A percentile compares a stretch with the other conserved stretches of the same genome.
phyloP scores from a whole-genome alignment of 2,888 invertebrate species.

The Stomorhina lunata region DNA sequence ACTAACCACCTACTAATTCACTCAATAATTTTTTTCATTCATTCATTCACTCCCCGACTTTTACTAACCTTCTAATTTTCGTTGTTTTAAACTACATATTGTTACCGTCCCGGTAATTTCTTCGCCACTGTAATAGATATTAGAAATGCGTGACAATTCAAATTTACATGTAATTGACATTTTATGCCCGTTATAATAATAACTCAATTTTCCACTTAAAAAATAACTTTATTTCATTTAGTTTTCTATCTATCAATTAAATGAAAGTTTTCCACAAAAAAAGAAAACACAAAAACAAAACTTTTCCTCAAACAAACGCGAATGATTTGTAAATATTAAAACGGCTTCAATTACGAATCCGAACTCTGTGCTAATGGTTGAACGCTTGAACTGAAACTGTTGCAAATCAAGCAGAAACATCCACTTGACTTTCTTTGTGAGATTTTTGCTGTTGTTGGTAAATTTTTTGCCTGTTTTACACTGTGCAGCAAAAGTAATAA shows the following conservation, averaged over 20 bases:
- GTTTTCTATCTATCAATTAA: background rate
- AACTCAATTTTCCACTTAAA: conserved; percentile 15
- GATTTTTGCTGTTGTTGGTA: background rate
- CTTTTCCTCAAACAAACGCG: background rate
- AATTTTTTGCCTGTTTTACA: background rate
- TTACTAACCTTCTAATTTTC: conserved; percentile 37
- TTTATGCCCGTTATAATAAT: conserved; percentile 29
- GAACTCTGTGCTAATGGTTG: conserved; percentile 34
- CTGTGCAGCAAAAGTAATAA: no score
- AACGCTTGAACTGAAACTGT: conserved; percentile 54
- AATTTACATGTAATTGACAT: conserved; percentile 66
- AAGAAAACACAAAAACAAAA: background rate
- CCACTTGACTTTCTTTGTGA: conserved; percentile 42
- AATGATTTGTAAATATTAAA: background rate
- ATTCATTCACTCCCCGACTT: background rate
- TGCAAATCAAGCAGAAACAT: conserved; percentile 5
- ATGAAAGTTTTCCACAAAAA: background rate
- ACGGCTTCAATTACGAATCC: background rate
- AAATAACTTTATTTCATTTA: background rate
- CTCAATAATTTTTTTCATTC: no score
- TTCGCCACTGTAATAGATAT: conserved; percentile 74
- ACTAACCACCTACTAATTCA: background rate
- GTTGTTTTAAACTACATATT: conserved; percentile 33
- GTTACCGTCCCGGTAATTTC: conserved; percentile 69
- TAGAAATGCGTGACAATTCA: conserved; percentile 71